Evolutionary conservation across 2,888 invertebrate species (phyloP).

Genomic region (Calephelis perditalis): DNA sequence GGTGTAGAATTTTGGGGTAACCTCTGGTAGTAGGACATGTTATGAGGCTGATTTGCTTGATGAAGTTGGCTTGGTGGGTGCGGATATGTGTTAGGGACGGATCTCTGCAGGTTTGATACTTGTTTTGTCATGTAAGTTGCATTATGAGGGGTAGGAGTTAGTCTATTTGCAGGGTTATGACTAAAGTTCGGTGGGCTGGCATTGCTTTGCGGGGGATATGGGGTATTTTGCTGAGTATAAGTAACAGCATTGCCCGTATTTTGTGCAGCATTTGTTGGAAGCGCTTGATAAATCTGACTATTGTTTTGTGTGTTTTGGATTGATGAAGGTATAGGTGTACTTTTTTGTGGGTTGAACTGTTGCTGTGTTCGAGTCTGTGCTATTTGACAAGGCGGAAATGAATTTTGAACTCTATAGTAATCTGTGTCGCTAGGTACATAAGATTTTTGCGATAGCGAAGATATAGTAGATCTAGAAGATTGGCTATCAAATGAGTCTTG

Average conservation of each 20-base stretch:
- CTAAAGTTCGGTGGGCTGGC: slow-evolving; percentile 63
- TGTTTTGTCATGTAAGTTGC: slow-evolving; percentile 52
- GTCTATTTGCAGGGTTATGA: slow-evolving; percentile 62
- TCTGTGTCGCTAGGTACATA: slow-evolving; percentile 56
- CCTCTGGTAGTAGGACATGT: slow-evolving; percentile 64
- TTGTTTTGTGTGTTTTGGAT: slow-evolving; percentile 41
- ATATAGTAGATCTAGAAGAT: slow-evolving; percentile 71
- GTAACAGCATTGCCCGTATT: slow-evolving; percentile 55
- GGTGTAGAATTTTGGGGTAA: slow-evolving; percentile 49
- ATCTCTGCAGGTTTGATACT: slow-evolving; percentile 46
- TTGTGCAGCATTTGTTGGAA: slow-evolving; percentile 49
- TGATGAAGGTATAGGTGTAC: slow-evolving; percentile 43
- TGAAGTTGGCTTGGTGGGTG: slow-evolving; percentile 59
- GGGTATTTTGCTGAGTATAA: slow-evolving; percentile 59
- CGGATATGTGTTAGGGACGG: slow-evolving; percentile 57
- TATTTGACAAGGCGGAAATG: slow-evolving; percentile 57
- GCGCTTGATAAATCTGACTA: slow-evolving; percentile 59
- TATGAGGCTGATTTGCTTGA: slow-evolving; percentile 52
- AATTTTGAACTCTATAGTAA: slow-evolving; percentile 57
- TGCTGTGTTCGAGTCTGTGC: slow-evolving; percentile 56
- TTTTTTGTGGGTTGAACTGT: slow-evolving; percentile 56
- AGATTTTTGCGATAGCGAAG: slow-evolving; percentile 66
- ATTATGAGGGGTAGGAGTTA: slow-evolving; percentile 57
- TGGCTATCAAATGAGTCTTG: slow-evolving; percentile 74
- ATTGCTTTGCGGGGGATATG: slow-evolving; percentile 52